Evolutionary conservation across 2,797 vertebrate genomes (phyloP).

Genomic region (Pseudopleuronectes americanus): DNA sequence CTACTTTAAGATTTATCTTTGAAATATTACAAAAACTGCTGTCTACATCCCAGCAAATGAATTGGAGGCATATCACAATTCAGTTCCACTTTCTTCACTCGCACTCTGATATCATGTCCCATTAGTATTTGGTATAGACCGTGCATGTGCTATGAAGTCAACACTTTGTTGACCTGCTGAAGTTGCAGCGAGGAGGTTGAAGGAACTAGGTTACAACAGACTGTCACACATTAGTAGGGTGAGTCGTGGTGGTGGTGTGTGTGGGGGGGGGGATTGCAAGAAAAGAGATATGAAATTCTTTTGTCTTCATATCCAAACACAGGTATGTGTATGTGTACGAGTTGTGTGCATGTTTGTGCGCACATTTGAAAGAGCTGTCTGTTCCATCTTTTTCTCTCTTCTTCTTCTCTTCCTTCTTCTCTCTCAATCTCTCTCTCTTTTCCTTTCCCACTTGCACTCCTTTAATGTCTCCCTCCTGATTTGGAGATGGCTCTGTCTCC

Average conservation of each 20-base stretch:
- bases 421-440: conserved; percentile 59
- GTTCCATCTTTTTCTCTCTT: conserved; percentile 57
- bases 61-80: not conserved
- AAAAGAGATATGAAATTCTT: conserved; percentile 60
- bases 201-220: conserved; percentile 53
- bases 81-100: conserved; percentile 3
- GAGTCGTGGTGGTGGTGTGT: conserved; percentile 30
- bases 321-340: conserved; percentile 50
- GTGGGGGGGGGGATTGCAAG: conserved; percentile 35
- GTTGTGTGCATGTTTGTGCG: conserved; percentile 60
- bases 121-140: conserved; percentile 39
- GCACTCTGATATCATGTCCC: conserved; percentile 10
- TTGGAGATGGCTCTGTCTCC: conserved; percentile 85
- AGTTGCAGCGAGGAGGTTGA: conserved; percentile 35
- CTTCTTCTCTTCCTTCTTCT: conserved; percentile 57
- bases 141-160: conserved; percentile 18
- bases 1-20: conserved; percentile 12
- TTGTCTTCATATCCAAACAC: conserved; percentile 72
- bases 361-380: conserved; percentile 68
- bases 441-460: conserved; percentile 79
- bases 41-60: conserved; percentile 6
- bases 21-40: conserved; percentile 3
- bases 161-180: conserved; percentile 36
- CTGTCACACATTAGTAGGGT: conserved; percentile 52
- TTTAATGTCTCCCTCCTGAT: conserved; percentile 85